Base-by-base conservation (phyloP, 2,797 vertebrate genomes). In the Hafferia zeledoni region DNA sequence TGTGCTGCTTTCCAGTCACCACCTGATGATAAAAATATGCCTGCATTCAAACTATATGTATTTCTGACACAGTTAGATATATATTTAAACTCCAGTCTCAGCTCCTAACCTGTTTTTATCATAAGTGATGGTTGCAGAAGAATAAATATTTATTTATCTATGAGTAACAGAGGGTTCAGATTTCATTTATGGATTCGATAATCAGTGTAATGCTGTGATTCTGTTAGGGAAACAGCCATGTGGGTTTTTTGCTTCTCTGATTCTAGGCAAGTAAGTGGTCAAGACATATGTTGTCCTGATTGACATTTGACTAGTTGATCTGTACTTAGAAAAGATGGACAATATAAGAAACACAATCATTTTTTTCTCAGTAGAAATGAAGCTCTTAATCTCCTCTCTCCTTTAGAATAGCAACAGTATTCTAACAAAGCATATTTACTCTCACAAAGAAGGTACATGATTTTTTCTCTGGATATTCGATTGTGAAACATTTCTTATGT, bases 101-200 rank as follows among this genome's bases (percentile, higher is more conserved):
- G 56, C n/a, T 93, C 46, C 63, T 80, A 84, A 71, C 37, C 44
- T 83, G 60, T 74, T 96, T 91, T 94, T 89, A 77, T 89, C 70
- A 53, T 53, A 94, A 91, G n/a, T 69, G 59, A 61, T 79, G 39
- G 52, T 17, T 74, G 65, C 44, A 84, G 78, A 82, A 53, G 60
- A 96, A 83, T 83, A 92, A 92, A 92, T 94, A 91, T 84, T 89
- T 95, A 76, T 83, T 95, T 94, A 85, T 31, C 82, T 94, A 89
- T 94, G 87, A 96, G 92, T 96, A 96, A 93, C 18, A 55, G 93
- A 94, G 87, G 64, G 89, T 95, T 95, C 83, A 90, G 74, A 89
- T 94, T 94, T 94, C 57, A 89, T 94, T 96, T 90, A 68, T 77
- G 52, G 57, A 50, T 91, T 90, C 83, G 85, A 81, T 94, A 97